Evolutionary conservation across 1,140 invertebrate genomes (phyloP).

Genomic region (Stegodyphus dumicola): DNA sequence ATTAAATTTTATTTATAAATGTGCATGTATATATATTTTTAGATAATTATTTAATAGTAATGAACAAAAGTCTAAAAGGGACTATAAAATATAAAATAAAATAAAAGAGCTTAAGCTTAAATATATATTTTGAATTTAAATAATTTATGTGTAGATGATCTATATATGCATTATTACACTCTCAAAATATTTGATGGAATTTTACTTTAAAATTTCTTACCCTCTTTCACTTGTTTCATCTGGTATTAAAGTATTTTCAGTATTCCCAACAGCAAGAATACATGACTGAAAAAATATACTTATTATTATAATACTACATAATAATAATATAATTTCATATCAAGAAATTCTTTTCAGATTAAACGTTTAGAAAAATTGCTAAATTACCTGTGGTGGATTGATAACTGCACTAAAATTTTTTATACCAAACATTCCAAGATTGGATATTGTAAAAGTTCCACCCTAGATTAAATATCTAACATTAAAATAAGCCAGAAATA

Average conservation of each 20-base stretch:
- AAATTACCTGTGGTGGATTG: conserved; percentile 75
- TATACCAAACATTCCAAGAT: conserved; percentile 98
- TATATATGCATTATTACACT: no score
- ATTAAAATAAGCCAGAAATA: no score
- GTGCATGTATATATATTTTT: no score
- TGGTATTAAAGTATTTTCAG: conserved; percentile 72
- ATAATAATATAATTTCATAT: no score
- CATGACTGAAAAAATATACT: conserved; percentile 69
- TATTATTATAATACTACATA: not conserved
- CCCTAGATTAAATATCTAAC: conserved; percentile 69
- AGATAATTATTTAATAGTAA: no score
- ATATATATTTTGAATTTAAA: no score
- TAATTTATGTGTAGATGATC: no score
- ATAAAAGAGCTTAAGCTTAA: no score
- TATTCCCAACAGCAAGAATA: conserved; percentile 76
- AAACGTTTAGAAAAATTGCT: not conserved
- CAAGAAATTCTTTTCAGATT: not conserved
- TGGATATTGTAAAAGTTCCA: conserved; percentile 88
- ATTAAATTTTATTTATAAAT: no score
- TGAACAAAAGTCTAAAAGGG: no score
- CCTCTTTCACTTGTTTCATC: conserved; percentile 68
- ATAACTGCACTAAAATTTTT: conserved; percentile 77
- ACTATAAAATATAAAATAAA: no score
- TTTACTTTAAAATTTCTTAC: conserved; percentile 64
- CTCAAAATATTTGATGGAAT: no score